These are phyloP conservation scores for Hippoglossus hippoglossus DNA, from an alignment of 2,797 vertebrate species.

Conservation along the genomic window DNA sequence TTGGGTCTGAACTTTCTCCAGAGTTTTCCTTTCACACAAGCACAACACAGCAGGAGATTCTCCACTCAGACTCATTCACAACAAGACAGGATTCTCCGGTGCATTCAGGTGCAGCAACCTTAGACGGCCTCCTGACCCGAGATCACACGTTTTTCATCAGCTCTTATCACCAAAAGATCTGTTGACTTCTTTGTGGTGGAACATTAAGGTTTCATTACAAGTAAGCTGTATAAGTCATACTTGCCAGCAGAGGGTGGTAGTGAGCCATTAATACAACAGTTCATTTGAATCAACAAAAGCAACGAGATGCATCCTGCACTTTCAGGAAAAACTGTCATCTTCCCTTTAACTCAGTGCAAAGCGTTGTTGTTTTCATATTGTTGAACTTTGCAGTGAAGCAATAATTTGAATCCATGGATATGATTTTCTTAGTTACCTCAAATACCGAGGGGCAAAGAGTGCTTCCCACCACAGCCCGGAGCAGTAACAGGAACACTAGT, in stretches of 20 bases:
- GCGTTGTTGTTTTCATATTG: constrained; percentile 26
- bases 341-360: constrained; percentile 3
- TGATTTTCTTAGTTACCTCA: constrained; percentile 35
- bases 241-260: constrained; percentile 67
- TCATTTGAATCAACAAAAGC: constrained; percentile 1
- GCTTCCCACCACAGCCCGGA: constrained; percentile 57
- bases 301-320: neutral
- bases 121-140: too few relatives aligned
- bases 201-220: neutral
- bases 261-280: constrained; percentile 31
- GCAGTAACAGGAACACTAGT: constrained; percentile 56
- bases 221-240: neutral
- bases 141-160: too few relatives aligned
- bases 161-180: too few relatives aligned
- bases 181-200: too few relatives aligned
- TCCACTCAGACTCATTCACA: too few relatives aligned
- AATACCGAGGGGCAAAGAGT: constrained; percentile 20
- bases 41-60: too few relatives aligned
- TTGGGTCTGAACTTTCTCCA: too few relatives aligned
- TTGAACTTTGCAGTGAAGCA: constrained; percentile 31
- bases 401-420: constrained; percentile 47
- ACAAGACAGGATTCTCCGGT: too few relatives aligned
- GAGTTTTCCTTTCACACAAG: too few relatives aligned
- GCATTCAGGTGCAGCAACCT: too few relatives aligned
- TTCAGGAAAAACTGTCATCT: constrained; percentile 20